Base-by-base conservation (phyloP, 2,797 vertebrate genomes). In the Odontamblyopus lacepedii region DNA sequence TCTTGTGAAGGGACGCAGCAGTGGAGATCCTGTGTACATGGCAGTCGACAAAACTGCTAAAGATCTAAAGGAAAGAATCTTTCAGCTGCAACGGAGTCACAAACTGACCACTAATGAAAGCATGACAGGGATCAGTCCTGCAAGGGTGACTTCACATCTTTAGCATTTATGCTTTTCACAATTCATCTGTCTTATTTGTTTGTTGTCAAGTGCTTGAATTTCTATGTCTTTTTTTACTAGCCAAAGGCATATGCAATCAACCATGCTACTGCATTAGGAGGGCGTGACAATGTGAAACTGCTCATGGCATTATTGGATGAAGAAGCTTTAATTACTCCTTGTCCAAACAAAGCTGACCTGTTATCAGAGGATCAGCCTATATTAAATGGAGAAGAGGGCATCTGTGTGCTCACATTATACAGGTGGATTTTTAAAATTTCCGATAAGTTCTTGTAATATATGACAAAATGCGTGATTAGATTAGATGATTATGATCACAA, bases 211-310 rank as follows among this genome's bases (percentile, higher is more conserved):
- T 68, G 69, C 51, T 30, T 75, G 73, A 78, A 23, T 69, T 61
- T 64, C 8, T 50, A 0, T 73, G 32, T 64, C 5, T 55, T 29
- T 29, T 59, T 60, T 60, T 67, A 57, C 1, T 87, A 99, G 97
- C 96, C 96, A 59, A 97, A 93, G 92, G 89, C 92, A 0, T 83
- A 96, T 75, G 87, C 94, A 2, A 95, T 99, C 87, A 99, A 99
- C 87, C 98, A 95, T 29, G 94, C 91, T 72, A 99, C 96, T 5
- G 95, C 93, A 0, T 96, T 93, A 18, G 94, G 95, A 67, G 97
- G 96, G 35, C 94, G 97, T 84, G 95, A 96, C 76, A 96, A 95
- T 0, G 82, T 99, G 67, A 98, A 98, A 85, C 79, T 93, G 51
- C 88, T 99, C 62, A 76, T 95, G 44, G 78, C 90, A 19, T 89